These are phyloP conservation scores for Drosophila ogumai DNA, from an alignment of 1,140 invertebrate species.

Conservation along the genomic window DNA sequence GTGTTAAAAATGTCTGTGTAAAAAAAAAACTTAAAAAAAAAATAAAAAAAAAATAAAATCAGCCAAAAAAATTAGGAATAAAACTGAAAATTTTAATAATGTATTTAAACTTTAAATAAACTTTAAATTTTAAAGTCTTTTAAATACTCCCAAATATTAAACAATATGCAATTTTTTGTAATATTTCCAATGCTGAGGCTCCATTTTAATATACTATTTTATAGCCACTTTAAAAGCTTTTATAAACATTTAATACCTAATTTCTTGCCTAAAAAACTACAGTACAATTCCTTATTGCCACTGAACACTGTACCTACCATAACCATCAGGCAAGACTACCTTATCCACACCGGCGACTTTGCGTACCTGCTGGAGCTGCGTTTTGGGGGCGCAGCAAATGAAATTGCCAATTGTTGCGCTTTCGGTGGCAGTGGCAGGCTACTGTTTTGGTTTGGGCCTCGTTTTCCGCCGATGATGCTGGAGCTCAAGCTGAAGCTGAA, in stretches of 20 bases:
- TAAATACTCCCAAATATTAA: no score
- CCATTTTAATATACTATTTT: no score
- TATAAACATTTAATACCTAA: not conserved
- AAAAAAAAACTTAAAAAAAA: no score
- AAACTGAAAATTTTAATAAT: no score
- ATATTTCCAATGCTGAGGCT: no score
- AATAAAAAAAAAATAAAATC: no score
- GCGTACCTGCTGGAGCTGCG: slow-evolving; percentile 68
- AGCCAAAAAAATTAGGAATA: no score
- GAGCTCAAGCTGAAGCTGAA: slow-evolving; percentile 18
- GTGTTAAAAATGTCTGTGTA: no score
- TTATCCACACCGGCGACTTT: slow-evolving; percentile 34
- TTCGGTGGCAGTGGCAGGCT: slow-evolving; percentile 59
- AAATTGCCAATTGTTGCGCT: slow-evolving; percentile 81
- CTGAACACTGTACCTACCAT: slow-evolving; percentile 14
- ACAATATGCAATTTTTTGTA: no score
- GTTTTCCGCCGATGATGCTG: slow-evolving; percentile 51
- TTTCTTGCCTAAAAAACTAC: not conserved
- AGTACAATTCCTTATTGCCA: not conserved
- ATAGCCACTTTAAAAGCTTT: not conserved
- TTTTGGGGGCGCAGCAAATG: slow-evolving; percentile 75
- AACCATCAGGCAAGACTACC: not conserved
- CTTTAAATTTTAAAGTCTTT: no score
- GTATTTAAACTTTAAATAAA: no score
- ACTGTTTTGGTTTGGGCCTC: slow-evolving; percentile 49